Conservation (phyloP, 2,888 invertebrate species). For the Xylophagus ater region DNA sequence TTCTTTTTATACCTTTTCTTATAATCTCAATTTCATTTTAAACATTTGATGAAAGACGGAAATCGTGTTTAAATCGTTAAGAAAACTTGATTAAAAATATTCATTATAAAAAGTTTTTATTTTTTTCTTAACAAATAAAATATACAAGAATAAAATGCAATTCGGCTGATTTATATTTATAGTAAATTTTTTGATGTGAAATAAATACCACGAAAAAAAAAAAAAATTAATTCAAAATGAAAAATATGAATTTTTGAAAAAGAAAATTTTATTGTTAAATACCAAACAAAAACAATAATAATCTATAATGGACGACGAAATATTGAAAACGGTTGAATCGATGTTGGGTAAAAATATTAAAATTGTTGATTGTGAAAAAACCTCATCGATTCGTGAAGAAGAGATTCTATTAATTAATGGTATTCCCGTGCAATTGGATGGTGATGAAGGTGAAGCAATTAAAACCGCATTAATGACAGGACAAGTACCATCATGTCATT, state of each 20-base stretch:
- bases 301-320: constrained; percentile 54
- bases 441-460: constrained; percentile 55
- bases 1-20: too few species aligned
- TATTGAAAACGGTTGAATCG: constrained; percentile 62
- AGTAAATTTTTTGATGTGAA: neutral
- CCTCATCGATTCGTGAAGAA: constrained; percentile 58
- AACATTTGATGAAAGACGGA: too few species aligned
- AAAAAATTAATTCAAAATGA: too few species aligned
- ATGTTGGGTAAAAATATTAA: constrained; percentile 59
- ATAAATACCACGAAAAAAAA: too few species aligned
- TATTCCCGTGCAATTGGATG: constrained; percentile 54
- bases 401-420: constrained; percentile 62
- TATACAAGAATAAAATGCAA: too few species aligned
- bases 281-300: neutral
- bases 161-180: too few species aligned
- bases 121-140: too few species aligned
- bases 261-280: neutral
- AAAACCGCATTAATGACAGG: constrained; percentile 56
- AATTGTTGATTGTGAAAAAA: constrained; percentile 62
- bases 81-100: too few species aligned
- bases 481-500: constrained; percentile 58
- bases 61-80: too few species aligned
- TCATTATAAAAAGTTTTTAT: too few species aligned
- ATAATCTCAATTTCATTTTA: too few species aligned
- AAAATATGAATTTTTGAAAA: neutral